A percentile compares a stretch with the other conserved stretches of the same genome.
Conservation (phyloP, 2,113 vertebrate species). For the Platysternon megacephalum region DNA sequence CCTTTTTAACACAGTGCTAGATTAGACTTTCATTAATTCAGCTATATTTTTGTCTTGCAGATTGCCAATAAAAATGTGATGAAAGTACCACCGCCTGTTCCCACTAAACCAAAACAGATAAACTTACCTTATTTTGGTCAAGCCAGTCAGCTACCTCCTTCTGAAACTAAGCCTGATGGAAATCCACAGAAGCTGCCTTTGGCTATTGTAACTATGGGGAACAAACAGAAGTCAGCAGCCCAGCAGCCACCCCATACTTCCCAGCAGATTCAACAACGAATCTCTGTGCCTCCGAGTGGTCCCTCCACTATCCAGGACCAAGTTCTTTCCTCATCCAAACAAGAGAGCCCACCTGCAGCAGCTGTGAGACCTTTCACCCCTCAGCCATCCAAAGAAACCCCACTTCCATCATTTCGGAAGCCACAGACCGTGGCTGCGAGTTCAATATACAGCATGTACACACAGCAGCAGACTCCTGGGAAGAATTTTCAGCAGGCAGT, state of each 20-base stretch:
- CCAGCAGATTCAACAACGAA: conserved; percentile 74
- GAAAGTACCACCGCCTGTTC: conserved; percentile 96
- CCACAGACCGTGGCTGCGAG: conserved; percentile 90
- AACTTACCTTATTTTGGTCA: conserved; percentile 84
- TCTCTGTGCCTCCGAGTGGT: conserved; percentile 42
- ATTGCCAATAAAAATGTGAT: conserved; percentile 81
- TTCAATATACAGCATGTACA: conserved; percentile 99
- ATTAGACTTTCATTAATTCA: not conserved
- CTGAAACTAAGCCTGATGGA: conserved; percentile 77
- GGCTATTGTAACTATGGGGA: conserved; percentile 78
- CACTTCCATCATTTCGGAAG: conserved; percentile 82
- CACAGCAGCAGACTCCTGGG: conserved; percentile 85
- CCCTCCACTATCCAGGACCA: conserved; percentile 82
- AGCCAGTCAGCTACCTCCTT: conserved; percentile 59
- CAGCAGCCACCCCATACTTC: conserved; percentile 73
- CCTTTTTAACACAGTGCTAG: not conserved
- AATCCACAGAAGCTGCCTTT: conserved; percentile 78
- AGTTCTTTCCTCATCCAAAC: conserved; percentile 86
- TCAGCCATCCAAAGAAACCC: conserved; percentile 88
- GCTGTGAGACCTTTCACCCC: conserved; percentile 95
- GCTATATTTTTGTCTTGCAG: conserved; percentile 75
- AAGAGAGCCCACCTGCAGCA: conserved; percentile 91
- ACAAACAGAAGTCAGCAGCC: conserved; percentile 80
- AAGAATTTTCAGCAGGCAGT: conserved; percentile 86
- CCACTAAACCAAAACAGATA: conserved; percentile 94